Percentiles rank a stretch among this genome's conserved stretches.
Conservation (phyloP, 2,113 vertebrate genomes). For the Phycodurus eques region DNA sequence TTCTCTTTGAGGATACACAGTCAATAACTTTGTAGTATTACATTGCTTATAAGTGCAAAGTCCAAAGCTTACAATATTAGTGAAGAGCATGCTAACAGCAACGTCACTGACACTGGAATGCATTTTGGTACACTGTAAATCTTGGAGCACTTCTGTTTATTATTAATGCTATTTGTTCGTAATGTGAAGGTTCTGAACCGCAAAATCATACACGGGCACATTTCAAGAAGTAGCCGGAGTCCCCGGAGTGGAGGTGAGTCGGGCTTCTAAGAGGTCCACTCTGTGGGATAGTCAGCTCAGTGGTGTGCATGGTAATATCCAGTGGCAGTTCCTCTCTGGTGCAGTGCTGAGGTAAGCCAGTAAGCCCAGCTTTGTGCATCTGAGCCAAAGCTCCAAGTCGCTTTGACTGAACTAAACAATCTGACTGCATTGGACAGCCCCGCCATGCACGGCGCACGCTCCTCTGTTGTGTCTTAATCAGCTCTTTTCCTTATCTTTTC, state of each 20-base stretch:
- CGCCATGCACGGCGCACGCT: conserved; percentile 18
- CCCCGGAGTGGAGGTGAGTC: conserved; percentile 34
- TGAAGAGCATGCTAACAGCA: conserved; percentile 11
- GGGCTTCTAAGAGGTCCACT: conserved; percentile 22
- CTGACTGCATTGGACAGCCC: conserved; percentile 30
- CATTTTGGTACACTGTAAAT: conserved; percentile 22
- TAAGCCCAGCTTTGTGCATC: conserved; percentile 35
- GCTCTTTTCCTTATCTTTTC: background rate
- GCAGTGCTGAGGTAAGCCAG: conserved; percentile 66
- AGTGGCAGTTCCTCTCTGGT: conserved; percentile 62
- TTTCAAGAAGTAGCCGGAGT: conserved; percentile 44
- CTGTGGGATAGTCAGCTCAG: conserved; percentile 39
- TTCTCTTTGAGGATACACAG: background rate
- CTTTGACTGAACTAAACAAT: conserved; percentile 37
- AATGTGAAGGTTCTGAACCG: conserved; percentile 56
- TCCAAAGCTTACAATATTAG: background rate
- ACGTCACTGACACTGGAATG: conserved; percentile 36
- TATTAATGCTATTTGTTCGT: conserved; percentile 69
- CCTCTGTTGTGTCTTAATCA: conserved; percentile 11
- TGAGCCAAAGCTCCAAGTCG: conserved; percentile 38
- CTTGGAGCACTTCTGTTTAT: conserved; percentile 53
- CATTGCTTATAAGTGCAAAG: conserved; percentile 6
- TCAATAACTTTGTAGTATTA: conserved; percentile 6
- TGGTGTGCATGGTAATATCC: conserved; percentile 60
- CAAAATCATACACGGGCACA: conserved; percentile 46